Conservation (phyloP, 2,888 invertebrate species). For the Cyaniris semiargus region DNA sequence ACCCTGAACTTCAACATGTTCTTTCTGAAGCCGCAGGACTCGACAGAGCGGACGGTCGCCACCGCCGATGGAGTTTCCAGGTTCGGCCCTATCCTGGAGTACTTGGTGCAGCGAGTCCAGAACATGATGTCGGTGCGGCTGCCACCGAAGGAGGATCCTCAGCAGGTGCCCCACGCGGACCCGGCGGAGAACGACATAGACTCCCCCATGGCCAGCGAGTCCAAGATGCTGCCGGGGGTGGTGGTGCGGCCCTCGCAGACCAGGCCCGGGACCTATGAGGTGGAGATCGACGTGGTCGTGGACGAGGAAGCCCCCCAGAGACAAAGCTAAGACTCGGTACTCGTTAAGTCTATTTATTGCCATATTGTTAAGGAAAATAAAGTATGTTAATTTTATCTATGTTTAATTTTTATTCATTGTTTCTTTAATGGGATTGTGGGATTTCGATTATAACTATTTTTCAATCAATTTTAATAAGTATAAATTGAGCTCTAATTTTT, state of each 20-base stretch:
- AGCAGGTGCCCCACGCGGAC: constrained; percentile 40
- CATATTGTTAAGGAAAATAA: constrained; percentile 53
- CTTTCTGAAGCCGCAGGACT: constrained; percentile 62
- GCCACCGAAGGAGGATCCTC: constrained; percentile 73
- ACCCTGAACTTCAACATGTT: constrained; percentile 76
- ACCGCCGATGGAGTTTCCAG: constrained; percentile 72
- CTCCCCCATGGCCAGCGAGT: constrained; percentile 61
- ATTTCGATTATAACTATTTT: not conserved
- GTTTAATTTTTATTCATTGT: not conserved
- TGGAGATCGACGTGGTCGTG: constrained; percentile 67
- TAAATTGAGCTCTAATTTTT: too few species aligned
- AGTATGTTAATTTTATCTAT: not conserved
- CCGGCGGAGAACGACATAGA: constrained; percentile 72
- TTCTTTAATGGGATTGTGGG: not conserved
- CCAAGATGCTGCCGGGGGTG: constrained; percentile 57
- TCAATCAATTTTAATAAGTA: too few species aligned
- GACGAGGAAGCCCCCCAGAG: constrained; percentile 59
- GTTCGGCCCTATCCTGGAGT: constrained; percentile 85
- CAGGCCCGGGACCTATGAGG: constrained; percentile 69
- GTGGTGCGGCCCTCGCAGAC: constrained; percentile 63
- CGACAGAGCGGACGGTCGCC: constrained; percentile 57
- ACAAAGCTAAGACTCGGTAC: constrained; percentile 35
- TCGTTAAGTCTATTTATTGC: constrained; percentile 64
- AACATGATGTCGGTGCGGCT: constrained; percentile 84
- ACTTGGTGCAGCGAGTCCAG: constrained; percentile 85